These are phyloP conservation scores for Thecocarcelia acutangulata DNA, from an alignment of 2,888 invertebrate genomes.

Conservation along the genomic window DNA sequence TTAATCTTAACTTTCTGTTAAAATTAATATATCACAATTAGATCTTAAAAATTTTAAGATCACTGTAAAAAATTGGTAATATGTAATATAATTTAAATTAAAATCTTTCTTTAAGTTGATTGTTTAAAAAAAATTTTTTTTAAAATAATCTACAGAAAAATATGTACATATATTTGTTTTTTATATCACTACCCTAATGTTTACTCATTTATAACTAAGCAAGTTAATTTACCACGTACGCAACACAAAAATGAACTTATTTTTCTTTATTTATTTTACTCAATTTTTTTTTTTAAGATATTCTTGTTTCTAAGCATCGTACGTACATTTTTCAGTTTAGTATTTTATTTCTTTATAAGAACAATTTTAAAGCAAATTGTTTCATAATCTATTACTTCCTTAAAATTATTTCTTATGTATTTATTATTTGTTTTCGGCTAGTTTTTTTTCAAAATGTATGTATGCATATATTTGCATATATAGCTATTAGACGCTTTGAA, in stretches of 20 bases:
- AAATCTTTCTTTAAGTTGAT: too few species aligned
- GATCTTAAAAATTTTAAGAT: too few species aligned
- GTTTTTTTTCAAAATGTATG: conserved; percentile 15
- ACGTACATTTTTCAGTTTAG: conserved; percentile 20
- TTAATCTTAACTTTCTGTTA: too few species aligned
- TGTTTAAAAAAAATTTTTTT: too few species aligned
- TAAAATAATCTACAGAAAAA: too few species aligned
- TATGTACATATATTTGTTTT: too few species aligned
- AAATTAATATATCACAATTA: too few species aligned
- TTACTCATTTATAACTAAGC: background rate
- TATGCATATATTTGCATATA: background rate
- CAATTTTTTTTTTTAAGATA: conserved; percentile 10
- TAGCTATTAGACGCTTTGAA: conserved; percentile 4
- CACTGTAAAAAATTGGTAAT: too few species aligned
- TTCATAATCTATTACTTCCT: conserved; percentile 3
- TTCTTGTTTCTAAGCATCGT: conserved; percentile 7
- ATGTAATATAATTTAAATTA: too few species aligned
- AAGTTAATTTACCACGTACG: background rate
- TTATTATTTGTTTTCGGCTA: conserved; percentile 21
- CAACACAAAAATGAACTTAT: background rate
- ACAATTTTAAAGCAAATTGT: background rate
- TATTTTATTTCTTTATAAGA: conserved; percentile 28
- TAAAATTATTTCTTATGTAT: conserved; percentile 18
- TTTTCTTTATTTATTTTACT: conserved; percentile 3
- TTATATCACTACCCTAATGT: too few species aligned